Percentiles rank a stretch among this genome's conserved stretches.
Evolutionary conservation across 2,888 invertebrate genomes (phyloP).

Genomic region (Xanthostigma xanthostigma): DNA sequence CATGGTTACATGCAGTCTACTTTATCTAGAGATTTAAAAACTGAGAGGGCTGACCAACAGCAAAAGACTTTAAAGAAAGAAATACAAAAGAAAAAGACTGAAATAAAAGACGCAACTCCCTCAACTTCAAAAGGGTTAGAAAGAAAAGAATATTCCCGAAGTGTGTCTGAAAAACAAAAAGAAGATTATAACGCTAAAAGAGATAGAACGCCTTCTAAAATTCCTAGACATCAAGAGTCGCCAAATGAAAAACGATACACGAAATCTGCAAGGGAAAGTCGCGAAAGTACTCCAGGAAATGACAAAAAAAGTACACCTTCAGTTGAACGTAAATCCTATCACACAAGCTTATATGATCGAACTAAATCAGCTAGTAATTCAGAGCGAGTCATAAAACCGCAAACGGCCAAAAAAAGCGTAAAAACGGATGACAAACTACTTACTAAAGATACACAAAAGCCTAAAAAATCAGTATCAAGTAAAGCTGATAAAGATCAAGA

Average conservation of each 20-base stretch:
- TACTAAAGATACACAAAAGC: background rate
- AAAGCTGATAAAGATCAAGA: constrained; percentile 1
- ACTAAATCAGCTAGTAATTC: constrained; percentile 8
- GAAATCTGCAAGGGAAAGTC: constrained; percentile 13
- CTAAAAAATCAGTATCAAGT: background rate
- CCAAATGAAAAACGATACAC: too few relatives aligned
- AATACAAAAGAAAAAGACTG: constrained; percentile 9
- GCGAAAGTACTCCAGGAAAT: constrained; percentile 14
- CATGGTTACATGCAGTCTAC: constrained; percentile 46
- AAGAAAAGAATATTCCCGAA: background rate
- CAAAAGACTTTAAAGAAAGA: constrained; percentile 11
- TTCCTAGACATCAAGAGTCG: too few relatives aligned
- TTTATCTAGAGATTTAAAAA: constrained; percentile 37
- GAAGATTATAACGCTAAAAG: constrained; percentile 22
- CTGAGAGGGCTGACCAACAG: constrained; percentile 21
- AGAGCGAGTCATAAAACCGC: constrained; percentile 12
- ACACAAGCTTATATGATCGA: constrained; percentile 4
- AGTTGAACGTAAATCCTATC: too few relatives aligned
- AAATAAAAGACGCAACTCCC: constrained; percentile 7
- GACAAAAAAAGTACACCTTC: constrained; percentile 3
- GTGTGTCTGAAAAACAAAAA: constrained; percentile 21
- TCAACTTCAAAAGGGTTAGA: background rate
- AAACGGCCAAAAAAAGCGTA: background rate
- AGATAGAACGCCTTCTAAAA: constrained; percentile 11
- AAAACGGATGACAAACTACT: too few relatives aligned